Percentiles rank a stretch among this genome's conserved stretches.
These are phyloP conservation scores for Genyomyrus donnyi DNA, from an alignment of 2,113 vertebrate species.

Conservation along the genomic window DNA sequence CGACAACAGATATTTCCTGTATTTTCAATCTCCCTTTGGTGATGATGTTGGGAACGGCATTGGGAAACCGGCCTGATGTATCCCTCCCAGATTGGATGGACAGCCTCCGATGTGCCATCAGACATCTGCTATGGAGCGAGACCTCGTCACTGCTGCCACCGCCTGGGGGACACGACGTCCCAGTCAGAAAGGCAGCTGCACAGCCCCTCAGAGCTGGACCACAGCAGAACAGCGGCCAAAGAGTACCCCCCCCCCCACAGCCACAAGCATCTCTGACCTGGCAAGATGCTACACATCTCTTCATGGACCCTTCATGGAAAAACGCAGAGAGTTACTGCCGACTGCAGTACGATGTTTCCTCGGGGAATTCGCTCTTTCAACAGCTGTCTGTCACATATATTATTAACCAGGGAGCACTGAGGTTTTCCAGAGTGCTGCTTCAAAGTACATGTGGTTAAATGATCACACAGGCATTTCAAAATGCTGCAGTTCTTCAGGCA, in stretches of 20 bases:
- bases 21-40: constrained; percentile 11
- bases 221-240: background rate
- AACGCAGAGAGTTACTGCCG: background rate
- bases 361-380: background rate
- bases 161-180: too few relatives aligned
- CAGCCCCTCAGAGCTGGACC: background rate
- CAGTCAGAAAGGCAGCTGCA: background rate
- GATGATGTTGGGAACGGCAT: constrained; percentile 21
- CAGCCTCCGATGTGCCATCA: too few relatives aligned
- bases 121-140: too few relatives aligned
- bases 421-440: background rate
- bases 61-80: background rate
- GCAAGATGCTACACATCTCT: background rate
- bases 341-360: background rate
- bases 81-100: background rate
- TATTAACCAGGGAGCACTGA: background rate
- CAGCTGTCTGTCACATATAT: background rate
- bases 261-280: background rate
- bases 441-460: background rate
- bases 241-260: background rate
- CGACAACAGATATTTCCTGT: constrained; percentile 30
- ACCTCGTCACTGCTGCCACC: too few relatives aligned
- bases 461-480: background rate
- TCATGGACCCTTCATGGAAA: background rate
- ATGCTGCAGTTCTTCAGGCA: background rate